Percentiles rank a stretch among this genome's conserved stretches.
Evolutionary conservation across 2,113 vertebrate genomes (phyloP).

Genomic region (Hippolais icterina): DNA sequence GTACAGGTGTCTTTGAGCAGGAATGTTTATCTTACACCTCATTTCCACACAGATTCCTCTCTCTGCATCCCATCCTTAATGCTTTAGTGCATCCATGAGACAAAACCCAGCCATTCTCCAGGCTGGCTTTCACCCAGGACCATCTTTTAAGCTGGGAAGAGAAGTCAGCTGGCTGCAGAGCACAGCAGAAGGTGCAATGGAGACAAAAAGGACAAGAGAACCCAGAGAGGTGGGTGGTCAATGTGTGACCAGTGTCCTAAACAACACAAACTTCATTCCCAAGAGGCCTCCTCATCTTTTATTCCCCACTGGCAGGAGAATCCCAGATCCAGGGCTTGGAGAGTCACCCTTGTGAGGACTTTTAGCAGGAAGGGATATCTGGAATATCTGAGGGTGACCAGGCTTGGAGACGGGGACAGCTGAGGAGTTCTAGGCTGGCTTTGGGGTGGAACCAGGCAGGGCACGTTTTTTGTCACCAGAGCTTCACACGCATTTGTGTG

Average conservation of each 20-base stretch:
- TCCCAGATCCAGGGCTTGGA: not conserved
- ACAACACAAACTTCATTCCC: not conserved
- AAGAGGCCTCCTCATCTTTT: not conserved
- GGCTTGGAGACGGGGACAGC: not conserved
- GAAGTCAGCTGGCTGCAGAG: not conserved
- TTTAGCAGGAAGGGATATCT: not conserved
- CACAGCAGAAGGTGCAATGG: not conserved
- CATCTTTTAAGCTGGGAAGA: not conserved
- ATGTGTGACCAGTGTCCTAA: not conserved
- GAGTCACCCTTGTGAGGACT: not conserved
- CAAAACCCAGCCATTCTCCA: not conserved
- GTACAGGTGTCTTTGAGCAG: not conserved
- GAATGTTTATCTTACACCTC: not conserved
- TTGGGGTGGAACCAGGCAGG: not conserved
- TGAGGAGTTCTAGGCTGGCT: not conserved
- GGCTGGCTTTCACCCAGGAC: not conserved
- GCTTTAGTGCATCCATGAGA: not conserved
- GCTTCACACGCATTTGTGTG: not conserved
- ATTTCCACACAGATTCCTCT: not conserved
- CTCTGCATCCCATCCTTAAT: not conserved
- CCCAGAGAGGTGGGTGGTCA: not conserved
- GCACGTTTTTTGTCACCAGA: fast-evolving
- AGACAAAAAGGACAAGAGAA: not conserved
- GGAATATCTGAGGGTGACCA: not conserved
- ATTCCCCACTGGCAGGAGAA: not conserved